Evolutionary conservation across 2,888 invertebrate species (phyloP), one percentile per base, ranked within the genome.

Genomic region (Syrphus vitripennis): DNA sequence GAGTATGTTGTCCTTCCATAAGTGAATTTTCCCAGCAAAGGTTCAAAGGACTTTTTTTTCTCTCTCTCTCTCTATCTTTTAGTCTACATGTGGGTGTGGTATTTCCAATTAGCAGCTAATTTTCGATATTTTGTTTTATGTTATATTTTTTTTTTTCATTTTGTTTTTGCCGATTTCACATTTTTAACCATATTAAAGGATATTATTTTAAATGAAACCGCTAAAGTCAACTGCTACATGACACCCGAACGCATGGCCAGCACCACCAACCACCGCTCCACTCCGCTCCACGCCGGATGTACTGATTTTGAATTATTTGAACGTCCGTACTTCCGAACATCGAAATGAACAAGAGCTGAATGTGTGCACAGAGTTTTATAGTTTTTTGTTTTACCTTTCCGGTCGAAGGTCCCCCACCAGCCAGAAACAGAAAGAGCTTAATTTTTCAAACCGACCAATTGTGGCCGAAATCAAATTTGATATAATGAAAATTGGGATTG

Each of bases 51-150:
- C 42, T 65, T n/a, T n/a, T n/a, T n/a, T n/a, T n/a, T 57, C 48
- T 24, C 50, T 67, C 34, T 34, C 34, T 9, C 10, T 3, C 9
- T 34, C 34, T 34, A 10, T 34, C 3, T 34, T 12, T 14, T 16
- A 65, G 14, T 48, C 75, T 40, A 76, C 59, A 76, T 71, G 81
- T 61, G 76, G 69, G 67, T 81, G 80, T 61, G 84, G 84, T 84
- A 76, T 81, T 84, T 61, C 76, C 84, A 84, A 84, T 84, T 84
- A 84, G 84, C 84, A 81, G 81, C 80, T 84, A 81, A 84, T 84
- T 84, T 84, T 57, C 76, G 24, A 65, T 70, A 42, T 76, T 76
- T 65, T 63, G 61, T 40, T 24, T 37, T 59, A 21, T 50, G 31
- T 45, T 63, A 42, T 40, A 29, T 31, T 59, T 37, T 59, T 14